A percentile compares a stretch with the other conserved stretches of the same genome.
phyloP scores from a whole-genome alignment of 2,113 vertebrate species.

The Pterophyllum scalare region DNA sequence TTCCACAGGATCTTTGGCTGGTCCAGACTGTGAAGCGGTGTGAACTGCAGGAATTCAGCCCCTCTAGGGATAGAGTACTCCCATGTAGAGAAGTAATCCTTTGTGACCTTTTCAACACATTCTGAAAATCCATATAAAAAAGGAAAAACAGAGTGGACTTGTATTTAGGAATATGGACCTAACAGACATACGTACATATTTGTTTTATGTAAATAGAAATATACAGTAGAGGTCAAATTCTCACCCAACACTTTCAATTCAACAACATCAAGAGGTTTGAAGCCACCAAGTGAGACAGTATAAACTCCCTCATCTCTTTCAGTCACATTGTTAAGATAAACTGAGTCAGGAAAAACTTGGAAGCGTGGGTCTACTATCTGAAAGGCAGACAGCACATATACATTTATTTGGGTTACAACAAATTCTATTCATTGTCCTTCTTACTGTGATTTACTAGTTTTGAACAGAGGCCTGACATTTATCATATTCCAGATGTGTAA shows the following conservation, averaged over 20 bases:
- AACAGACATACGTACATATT: not conserved
- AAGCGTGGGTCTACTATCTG: constrained; percentile 52
- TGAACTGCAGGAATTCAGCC: constrained; percentile 42
- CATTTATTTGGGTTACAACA: not conserved
- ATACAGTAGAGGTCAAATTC: constrained; percentile 1
- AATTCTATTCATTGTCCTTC: not conserved
- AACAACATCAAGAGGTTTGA: accelerated
- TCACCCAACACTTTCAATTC: constrained; percentile 41
- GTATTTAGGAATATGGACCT: not conserved
- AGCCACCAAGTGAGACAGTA: accelerated
- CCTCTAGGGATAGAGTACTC: accelerated
- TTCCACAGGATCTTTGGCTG: constrained; percentile 47
- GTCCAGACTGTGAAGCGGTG: accelerated
- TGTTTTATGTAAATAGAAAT: not conserved
- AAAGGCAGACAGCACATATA: constrained; percentile 1
- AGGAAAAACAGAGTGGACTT: not conserved
- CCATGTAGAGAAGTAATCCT: accelerated
- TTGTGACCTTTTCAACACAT: not conserved
- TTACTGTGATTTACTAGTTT: not conserved
- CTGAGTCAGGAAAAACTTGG: accelerated
- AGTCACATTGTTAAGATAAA: constrained; percentile 23
- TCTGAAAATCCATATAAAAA: constrained; percentile 38
- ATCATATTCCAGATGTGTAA: not conserved
- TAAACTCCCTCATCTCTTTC: constrained; percentile 38
- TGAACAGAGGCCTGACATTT: not conserved